These are phyloP conservation scores for Neopipo cinnamomea DNA, from an alignment of 2,113 vertebrate genomes.

Conservation along the genomic window DNA sequence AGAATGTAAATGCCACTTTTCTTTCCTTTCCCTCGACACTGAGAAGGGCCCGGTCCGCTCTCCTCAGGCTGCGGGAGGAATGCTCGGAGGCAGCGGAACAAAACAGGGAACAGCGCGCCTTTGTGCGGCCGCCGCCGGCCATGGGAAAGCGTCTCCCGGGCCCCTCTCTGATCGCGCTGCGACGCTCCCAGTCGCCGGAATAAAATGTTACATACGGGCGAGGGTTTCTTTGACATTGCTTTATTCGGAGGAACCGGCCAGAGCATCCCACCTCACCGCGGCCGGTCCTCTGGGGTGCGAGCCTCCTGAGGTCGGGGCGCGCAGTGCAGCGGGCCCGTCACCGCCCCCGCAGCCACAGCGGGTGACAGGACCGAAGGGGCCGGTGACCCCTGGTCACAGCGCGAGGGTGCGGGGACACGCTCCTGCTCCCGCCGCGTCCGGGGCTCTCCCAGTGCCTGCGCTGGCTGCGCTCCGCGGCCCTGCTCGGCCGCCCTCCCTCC, in stretches of 20 bases:
- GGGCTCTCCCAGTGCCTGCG: background rate
- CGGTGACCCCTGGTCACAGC: background rate
- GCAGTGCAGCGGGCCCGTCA: background rate
- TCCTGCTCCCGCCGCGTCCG: background rate
- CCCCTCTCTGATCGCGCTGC: constrained; percentile 75
- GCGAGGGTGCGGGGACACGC: background rate
- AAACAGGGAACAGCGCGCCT: constrained; percentile 87
- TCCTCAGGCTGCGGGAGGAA: constrained; percentile 79
- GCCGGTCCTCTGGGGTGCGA: background rate
- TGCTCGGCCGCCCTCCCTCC: background rate
- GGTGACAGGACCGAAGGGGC: background rate
- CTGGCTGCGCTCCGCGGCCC: background rate
- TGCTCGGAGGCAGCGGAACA: constrained; percentile 84
- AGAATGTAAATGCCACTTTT: constrained; percentile 70
- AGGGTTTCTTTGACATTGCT: constrained; percentile 47
- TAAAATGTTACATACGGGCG: constrained; percentile 61
- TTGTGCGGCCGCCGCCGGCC: constrained; percentile 86
- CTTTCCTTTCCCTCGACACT: constrained; percentile 54
- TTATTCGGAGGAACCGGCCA: background rate
- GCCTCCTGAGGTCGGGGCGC: background rate
- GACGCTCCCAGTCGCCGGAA: constrained; percentile 60
- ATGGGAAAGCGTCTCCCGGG: constrained; percentile 80
- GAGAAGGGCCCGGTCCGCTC: background rate
- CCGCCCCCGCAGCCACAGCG: background rate
- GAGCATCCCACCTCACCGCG: background rate